A percentile compares a stretch with the other conserved stretches of the same genome.
These are phyloP conservation scores for Trichoplusia ni DNA, from an alignment of 1,140 invertebrate species.

Conservation along the genomic window DNA sequence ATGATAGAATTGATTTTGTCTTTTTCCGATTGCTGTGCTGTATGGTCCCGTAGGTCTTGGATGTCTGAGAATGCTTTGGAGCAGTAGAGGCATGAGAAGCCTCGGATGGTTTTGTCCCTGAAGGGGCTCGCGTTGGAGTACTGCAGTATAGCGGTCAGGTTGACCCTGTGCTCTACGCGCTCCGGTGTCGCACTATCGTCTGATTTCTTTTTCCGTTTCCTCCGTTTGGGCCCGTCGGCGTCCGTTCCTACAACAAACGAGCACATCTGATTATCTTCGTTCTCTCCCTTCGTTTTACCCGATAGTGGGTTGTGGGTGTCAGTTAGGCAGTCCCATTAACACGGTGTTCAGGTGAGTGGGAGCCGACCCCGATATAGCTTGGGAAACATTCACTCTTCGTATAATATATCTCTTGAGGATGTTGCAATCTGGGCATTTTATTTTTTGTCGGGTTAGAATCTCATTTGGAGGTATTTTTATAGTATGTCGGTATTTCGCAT, in stretches of 20 bases:
- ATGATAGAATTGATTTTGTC: slow-evolving; percentile 73
- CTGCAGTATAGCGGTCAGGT: slow-evolving; percentile 71
- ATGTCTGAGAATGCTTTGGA: slow-evolving; percentile 64
- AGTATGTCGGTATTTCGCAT: too few relatives aligned
- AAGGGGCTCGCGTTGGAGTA: slow-evolving; percentile 76
- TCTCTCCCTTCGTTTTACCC: slow-evolving; percentile 52
- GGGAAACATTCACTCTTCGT: too few relatives aligned
- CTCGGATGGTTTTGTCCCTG: slow-evolving; percentile 68
- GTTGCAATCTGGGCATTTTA: too few relatives aligned
- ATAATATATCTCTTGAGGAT: too few relatives aligned
- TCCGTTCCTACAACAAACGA: slow-evolving; percentile 78
- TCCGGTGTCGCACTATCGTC: slow-evolving; percentile 73
- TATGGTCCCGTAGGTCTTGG: slow-evolving; percentile 61
- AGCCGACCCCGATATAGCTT: too few relatives aligned
- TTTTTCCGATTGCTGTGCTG: slow-evolving; percentile 61
- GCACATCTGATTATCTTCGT: slow-evolving; percentile 73
- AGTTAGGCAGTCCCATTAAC: too few relatives aligned
- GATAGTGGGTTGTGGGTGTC: too few relatives aligned
- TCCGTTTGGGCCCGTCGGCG: slow-evolving; percentile 61
- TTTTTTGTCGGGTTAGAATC: too few relatives aligned
- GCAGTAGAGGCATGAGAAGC: slow-evolving; percentile 77
- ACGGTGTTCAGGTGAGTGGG: too few relatives aligned
- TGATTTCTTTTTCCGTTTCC: slow-evolving; percentile 68
- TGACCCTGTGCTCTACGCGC: slow-evolving; percentile 74
- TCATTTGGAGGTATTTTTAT: too few relatives aligned